phyloP scores from a whole-genome alignment of 2,888 invertebrate genomes.

The Dolomedes plantarius region DNA sequence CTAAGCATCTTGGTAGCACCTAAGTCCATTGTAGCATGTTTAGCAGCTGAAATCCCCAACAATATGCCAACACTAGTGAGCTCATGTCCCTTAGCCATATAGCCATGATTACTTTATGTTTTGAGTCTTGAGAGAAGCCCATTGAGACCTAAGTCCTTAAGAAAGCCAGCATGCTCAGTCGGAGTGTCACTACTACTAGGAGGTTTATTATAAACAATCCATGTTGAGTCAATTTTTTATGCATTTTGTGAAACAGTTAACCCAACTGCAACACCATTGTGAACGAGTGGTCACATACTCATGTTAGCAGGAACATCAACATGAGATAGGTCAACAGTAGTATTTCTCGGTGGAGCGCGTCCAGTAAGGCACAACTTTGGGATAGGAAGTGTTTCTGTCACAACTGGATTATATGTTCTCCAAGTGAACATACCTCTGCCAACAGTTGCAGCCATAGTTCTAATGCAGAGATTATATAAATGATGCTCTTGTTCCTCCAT shows the following conservation, averaged over 20 bases:
- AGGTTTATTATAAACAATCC: constrained; percentile 95
- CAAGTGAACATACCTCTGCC: constrained; percentile 91
- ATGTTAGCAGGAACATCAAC: constrained; percentile 90
- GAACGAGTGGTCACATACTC: constrained; percentile 94
- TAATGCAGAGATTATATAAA: constrained; percentile 88
- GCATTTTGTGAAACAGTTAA: constrained; percentile 84
- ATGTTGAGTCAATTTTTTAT: constrained; percentile 88
- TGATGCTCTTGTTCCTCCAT: constrained; percentile 96
- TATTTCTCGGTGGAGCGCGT: constrained; percentile 86
- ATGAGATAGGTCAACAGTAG: constrained; percentile 88
- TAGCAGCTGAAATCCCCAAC: constrained; percentile 87
- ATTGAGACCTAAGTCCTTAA: constrained; percentile 95
- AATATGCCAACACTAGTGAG: constrained; percentile 94
- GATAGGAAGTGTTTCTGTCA: constrained; percentile 86
- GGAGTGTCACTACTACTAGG: constrained; percentile 81
- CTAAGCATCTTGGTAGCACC: constrained; percentile 90
- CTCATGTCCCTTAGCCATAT: constrained; percentile 87
- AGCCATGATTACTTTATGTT: constrained; percentile 92
- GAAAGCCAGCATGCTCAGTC: constrained; percentile 93
- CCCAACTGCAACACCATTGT: constrained; percentile 95
- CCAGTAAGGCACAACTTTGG: constrained; percentile 91
- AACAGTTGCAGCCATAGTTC: constrained; percentile 94
- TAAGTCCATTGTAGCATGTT: constrained; percentile 89
- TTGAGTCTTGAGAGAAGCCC: constrained; percentile 91
- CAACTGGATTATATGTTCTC: constrained; percentile 84